Evolutionary conservation across 2,113 vertebrate genomes (phyloP).

Genomic region (Macquaria ambigua): DNA sequence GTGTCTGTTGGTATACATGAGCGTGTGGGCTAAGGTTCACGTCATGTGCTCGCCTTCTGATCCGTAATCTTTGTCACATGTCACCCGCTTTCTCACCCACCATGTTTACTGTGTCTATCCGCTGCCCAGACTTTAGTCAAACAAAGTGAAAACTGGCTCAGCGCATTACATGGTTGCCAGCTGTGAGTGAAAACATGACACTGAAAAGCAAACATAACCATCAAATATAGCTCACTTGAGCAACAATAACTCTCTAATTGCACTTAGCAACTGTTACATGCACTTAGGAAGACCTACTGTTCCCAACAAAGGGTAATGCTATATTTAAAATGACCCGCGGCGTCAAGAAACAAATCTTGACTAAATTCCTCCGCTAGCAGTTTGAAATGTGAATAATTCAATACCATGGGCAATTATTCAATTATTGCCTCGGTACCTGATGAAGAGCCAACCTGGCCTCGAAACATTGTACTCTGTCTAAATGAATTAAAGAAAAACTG

Average conservation of each 20-base stretch:
- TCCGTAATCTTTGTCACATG: conserved; percentile 40
- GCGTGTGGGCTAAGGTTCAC: conserved; percentile 47
- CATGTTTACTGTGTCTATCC: conserved; percentile 18
- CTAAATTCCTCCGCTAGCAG: not conserved
- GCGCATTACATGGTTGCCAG: not conserved
- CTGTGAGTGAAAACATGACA: not conserved
- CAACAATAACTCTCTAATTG: not conserved
- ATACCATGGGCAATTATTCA: not conserved
- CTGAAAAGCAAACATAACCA: not conserved
- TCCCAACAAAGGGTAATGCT: not conserved
- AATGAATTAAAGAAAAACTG: too few relatives aligned
- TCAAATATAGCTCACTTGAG: not conserved
- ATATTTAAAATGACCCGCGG: not conserved
- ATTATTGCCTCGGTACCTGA: too few relatives aligned
- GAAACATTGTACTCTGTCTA: too few relatives aligned
- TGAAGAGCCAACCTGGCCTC: too few relatives aligned
- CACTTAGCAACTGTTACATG: not conserved
- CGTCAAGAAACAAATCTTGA: not conserved
- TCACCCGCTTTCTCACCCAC: not conserved
- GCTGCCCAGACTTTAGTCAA: not conserved
- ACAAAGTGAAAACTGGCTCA: not conserved
- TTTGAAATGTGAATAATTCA: conserved; percentile 1
- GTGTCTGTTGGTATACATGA: conserved; percentile 34
- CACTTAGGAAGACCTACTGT: not conserved
- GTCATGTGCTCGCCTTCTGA: conserved; percentile 35